Evolutionary conservation across 2,797 vertebrate genomes (phyloP).

Genomic region (Protonibea diacanthus): DNA sequence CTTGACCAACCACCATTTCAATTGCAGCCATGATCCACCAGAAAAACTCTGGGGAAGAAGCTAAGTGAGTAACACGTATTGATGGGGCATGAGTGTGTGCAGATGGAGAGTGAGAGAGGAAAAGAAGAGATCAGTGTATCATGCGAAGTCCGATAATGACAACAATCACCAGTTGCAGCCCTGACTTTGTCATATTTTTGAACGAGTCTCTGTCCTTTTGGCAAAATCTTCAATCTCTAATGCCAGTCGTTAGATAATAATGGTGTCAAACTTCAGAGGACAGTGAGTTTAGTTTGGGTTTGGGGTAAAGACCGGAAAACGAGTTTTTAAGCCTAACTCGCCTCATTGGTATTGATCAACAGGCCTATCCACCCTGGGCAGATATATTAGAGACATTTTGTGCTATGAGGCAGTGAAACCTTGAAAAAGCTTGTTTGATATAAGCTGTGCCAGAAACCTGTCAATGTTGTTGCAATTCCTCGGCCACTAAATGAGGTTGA

Average conservation of each 20-base stretch:
- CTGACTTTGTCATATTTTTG: not conserved
- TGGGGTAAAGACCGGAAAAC: slow-evolving; percentile 36
- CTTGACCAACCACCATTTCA: no score
- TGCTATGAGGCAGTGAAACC: slow-evolving; percentile 44
- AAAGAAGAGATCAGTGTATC: no score
- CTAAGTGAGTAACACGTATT: no score
- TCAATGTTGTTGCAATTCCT: slow-evolving; percentile 21
- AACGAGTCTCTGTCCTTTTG: not conserved
- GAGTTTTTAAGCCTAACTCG: slow-evolving; percentile 40
- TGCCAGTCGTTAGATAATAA: not conserved
- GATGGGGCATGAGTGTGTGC: no score
- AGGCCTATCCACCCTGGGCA: slow-evolving; percentile 15
- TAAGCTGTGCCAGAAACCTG: slow-evolving; percentile 30
- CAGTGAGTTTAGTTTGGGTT: slow-evolving; percentile 21
- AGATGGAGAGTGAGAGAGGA: no score
- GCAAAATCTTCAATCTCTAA: not conserved
- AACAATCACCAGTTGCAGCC: not conserved
- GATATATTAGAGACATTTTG: slow-evolving; percentile 56
- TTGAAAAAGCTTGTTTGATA: slow-evolving; percentile 47
- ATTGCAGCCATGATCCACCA: no score
- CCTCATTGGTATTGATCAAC: slow-evolving; percentile 63
- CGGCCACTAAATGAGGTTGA: slow-evolving; percentile 19
- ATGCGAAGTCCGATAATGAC: not conserved
- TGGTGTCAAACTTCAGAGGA: slow-evolving; percentile 13
- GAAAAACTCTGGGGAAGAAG: no score